phyloP scores from a whole-genome alignment of 2,113 vertebrate genomes.

The Atherinomorus stipes region DNA sequence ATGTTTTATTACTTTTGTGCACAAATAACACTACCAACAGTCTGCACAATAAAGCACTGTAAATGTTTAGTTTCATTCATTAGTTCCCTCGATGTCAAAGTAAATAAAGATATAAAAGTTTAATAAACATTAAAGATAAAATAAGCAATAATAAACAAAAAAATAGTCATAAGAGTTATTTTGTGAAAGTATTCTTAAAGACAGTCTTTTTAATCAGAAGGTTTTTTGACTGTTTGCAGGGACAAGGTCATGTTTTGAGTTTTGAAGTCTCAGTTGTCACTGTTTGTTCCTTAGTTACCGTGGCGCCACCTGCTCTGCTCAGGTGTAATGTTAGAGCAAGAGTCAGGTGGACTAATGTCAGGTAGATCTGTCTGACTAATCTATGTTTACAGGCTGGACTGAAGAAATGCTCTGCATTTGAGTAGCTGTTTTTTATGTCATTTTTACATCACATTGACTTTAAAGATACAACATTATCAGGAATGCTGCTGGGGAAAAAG shows the following conservation, averaged over 20 bases:
- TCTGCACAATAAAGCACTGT: background rate
- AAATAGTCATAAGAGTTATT: background rate
- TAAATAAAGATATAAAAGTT: background rate
- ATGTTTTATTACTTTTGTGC: background rate
- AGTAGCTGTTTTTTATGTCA: constrained; percentile 5
- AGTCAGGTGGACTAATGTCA: constrained; percentile 70
- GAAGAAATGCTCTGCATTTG: constrained; percentile 16
- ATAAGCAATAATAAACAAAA: background rate
- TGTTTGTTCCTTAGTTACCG: constrained; percentile 72
- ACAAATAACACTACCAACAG: background rate
- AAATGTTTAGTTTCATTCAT: background rate
- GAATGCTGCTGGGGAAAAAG: constrained; percentile 70
- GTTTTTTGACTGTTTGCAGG: background rate
- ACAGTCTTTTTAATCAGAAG: background rate
- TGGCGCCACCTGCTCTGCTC: constrained; percentile 46
- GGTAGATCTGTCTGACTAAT: constrained; percentile 46
- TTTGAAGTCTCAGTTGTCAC: constrained; percentile 50
- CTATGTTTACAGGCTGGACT: constrained; percentile 21
- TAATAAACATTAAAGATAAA: background rate
- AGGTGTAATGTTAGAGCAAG: constrained; percentile 68
- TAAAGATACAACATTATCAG: constrained; percentile 10
- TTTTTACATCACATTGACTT: constrained; percentile 6
- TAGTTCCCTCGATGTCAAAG: background rate
- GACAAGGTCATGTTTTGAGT: constrained; percentile 20
- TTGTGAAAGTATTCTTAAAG: background rate